Base-by-base conservation (phyloP, 2,113 vertebrate genomes). In the Vicugna pacos region DNA sequence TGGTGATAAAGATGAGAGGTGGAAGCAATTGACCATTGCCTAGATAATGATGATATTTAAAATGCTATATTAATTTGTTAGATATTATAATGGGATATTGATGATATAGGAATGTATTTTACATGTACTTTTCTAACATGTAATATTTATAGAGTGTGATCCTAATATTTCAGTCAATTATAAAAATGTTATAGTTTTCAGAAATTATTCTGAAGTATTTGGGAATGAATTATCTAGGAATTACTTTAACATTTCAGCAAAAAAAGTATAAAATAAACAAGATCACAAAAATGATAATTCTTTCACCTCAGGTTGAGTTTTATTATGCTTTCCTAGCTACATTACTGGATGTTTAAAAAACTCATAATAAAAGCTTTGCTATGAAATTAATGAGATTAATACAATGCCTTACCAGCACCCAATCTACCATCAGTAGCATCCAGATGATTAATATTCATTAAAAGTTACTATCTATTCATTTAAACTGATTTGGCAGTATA, bases 391-490 rank as follows among this genome's bases (percentile, higher is more conserved):
- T 77, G 73, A 30, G 56, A 64, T 46, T 48, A 46, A 72, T 76
- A 90, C 81, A 96, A 92, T 87, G 0, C 3, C 8, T 96, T 73
- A 73, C 2, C 1, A 93, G 15, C 8, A 82, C 64, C 3, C 9
- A 76, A 32, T 52, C 42, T 87, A 79, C 2, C 9, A 30, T 93
- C 0, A 81, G 26, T 56, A 91, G 14, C 1, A 73, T 70, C 5
- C 50, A 64, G 9, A 35, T 90, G 30, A 95, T 67, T 97, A 64
- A 82, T 5, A 1, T 30, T 60, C 72, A 46, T 75, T 94, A 72
- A 89, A 93, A 83, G 12, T 75, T 79, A 58, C 16, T 84, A 24
- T 75, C 16, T 42, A 70, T 52, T 77, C 19, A 92, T 93, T 97
- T 22, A 69, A 54, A 87, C 17, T 32, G 3, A 84, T 80, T 52